These are phyloP conservation scores for Drosophila sturtevanti DNA, from an alignment of 1,140 invertebrate genomes.

Conservation along the genomic window DNA sequence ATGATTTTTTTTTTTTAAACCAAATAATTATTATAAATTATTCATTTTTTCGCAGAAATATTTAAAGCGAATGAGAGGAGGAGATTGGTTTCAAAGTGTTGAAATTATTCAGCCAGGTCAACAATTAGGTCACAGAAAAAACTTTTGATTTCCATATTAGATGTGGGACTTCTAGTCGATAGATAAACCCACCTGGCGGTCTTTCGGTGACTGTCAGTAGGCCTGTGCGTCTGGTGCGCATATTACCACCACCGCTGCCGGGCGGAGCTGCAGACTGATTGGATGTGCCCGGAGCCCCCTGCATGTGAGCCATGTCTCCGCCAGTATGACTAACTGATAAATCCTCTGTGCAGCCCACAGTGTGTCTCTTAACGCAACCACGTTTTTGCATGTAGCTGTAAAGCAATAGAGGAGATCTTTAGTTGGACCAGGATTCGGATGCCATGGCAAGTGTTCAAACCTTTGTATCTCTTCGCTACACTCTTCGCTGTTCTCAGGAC, in stretches of 20 bases:
- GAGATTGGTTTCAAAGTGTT: not conserved
- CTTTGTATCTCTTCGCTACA: constrained; percentile 81
- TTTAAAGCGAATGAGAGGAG: not conserved
- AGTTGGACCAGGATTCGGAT: not conserved
- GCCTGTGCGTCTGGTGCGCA: constrained; percentile 89
- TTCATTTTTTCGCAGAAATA: not conserved
- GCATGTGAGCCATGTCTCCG: constrained; percentile 79
- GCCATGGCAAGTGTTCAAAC: constrained; percentile 7
- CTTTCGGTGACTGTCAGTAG: constrained; percentile 92
- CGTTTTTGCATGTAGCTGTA: constrained; percentile 89
- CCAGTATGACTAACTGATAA: constrained; percentile 82
- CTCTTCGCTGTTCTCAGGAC: constrained; percentile 63
- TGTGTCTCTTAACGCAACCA: constrained; percentile 87
- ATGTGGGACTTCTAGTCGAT: not conserved
- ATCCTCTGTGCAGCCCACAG: constrained; percentile 83
- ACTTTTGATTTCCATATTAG: not conserved
- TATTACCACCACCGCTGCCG: constrained; percentile 79
- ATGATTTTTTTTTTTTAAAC: not conserved
- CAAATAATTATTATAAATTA: constrained; percentile 2
- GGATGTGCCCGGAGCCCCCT: constrained; percentile 45
- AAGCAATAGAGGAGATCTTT: not conserved
- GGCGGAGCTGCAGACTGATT: constrained; percentile 50
- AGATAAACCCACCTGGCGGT: constrained; percentile 88
- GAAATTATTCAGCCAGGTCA: not conserved
- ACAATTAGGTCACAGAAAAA: not conserved